Evolutionary conservation across 2,888 invertebrate species (phyloP), one percentile per base, ranked within the genome.

Genomic region (Drosophila cognata): DNA sequence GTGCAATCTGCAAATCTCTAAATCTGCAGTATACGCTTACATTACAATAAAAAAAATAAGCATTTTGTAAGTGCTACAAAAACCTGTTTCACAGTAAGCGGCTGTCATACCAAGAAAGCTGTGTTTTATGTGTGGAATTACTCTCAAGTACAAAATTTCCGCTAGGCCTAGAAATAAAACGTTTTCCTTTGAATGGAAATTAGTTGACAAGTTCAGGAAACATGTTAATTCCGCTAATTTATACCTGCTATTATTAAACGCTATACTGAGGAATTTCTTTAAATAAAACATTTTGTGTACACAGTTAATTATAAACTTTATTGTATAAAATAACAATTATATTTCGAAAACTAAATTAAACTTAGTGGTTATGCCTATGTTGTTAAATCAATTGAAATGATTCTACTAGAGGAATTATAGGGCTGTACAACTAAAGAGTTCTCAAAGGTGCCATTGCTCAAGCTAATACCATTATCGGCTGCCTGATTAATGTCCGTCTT

Each of bases 351-450:
- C 63, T 69, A 71, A 79, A 55, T 66, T 59, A 50, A 65, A 61
- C 46, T 60, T 68, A 68, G 36, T 7, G 29, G 31, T 62, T 70
- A 65, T 52, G 43, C 50, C 89, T 92, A 93, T 74, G 92, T 91
- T 64, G 93, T 93, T 79, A 93, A 88, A 86, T 93, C 93, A 74
- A 93, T 93, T 59, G 93, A 93, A 76, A 92, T 87, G 71, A 92
- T 84, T 55, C 91, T 91, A 69, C 83, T 88, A 55, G 90, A 82
- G 31, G 92, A 82, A 80, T 79, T 84, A 38, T 88, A 87, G 6
- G 81, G 84, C 76, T 86, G 85, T 58, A 89, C 73, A 66, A 89
- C 81, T 68, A 91, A 83, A 70, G 89, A 75, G 62, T 84, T 81
- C 59, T 85, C 84, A 60, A 83, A 77, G 61, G 82, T 56, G 38